These are phyloP conservation scores for Huso huso DNA, from an alignment of 2,797 vertebrate species.

Conservation along the genomic window DNA sequence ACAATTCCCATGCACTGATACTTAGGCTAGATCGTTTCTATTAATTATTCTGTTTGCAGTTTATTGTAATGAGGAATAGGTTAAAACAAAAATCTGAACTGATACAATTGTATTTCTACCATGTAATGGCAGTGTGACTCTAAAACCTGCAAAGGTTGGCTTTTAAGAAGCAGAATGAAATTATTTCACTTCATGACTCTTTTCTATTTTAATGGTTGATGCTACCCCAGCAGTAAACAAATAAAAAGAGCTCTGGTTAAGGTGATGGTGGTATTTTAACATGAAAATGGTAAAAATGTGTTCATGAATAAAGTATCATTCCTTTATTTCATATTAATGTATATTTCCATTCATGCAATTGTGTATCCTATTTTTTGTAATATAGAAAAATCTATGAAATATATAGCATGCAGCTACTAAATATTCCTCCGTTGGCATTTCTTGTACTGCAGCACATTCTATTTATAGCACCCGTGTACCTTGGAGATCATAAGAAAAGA, in stretches of 20 bases:
- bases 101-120: too few relatives aligned
- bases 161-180: too few relatives aligned
- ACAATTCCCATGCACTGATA: too few relatives aligned
- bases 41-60: too few relatives aligned
- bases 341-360: background rate
- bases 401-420: background rate
- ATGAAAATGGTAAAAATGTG: background rate
- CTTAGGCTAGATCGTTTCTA: too few relatives aligned
- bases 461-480: conserved; percentile 34
- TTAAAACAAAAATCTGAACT: too few relatives aligned
- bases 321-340: background rate
- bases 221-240: too few relatives aligned
- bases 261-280: background rate
- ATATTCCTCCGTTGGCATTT: background rate
- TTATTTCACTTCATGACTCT: too few relatives aligned
- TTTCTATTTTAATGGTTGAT: too few relatives aligned
- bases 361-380: background rate
- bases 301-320: background rate
- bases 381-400: background rate
- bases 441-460: conserved; percentile 11
- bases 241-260: background rate
- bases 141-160: too few relatives aligned
- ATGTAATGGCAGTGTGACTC: too few relatives aligned
- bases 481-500: conserved; percentile 29
- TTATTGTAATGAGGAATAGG: too few relatives aligned